Evolutionary conservation across 37 sponge, comb jelly and placozoan genomes (phyloP).

Genomic region (Diacarnus erythraeanus): DNA sequence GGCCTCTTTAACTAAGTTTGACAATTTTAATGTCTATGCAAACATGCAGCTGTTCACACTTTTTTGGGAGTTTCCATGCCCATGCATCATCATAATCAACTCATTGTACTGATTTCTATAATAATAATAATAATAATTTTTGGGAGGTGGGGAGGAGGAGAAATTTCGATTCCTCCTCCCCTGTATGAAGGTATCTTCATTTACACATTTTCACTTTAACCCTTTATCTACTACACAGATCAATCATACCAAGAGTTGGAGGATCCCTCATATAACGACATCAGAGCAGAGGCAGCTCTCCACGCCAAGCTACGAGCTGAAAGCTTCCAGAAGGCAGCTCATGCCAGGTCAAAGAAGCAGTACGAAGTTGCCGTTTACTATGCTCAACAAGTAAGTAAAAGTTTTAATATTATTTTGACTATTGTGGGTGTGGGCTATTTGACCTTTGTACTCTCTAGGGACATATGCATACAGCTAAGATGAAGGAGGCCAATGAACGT

Average conservation of each 20-base stretch:
- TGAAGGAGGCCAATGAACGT: conserved; percentile 75
- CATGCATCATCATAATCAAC: too few species aligned
- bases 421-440: neutral
- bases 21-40: too few species aligned
- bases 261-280: conserved; percentile 43
- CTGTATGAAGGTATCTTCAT: too few species aligned
- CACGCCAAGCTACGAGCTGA: conserved; percentile 76
- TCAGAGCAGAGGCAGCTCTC: conserved; percentile 82
- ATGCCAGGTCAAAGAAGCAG: conserved; percentile 59
- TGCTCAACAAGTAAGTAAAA: conserved; percentile 64
- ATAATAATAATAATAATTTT: too few species aligned
- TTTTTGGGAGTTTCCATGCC: too few species aligned
- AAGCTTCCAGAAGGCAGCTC: conserved; percentile 75
- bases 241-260: neutral
- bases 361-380: conserved; percentile 54
- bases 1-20: too few species aligned
- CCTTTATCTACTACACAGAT: neutral
- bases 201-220: too few species aligned
- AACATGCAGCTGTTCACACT: too few species aligned
- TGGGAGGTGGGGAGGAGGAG: too few species aligned
- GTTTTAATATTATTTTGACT: neutral
- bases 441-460: conserved; percentile 42
- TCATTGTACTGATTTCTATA: too few species aligned
- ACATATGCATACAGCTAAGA: conserved; percentile 65
- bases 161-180: too few species aligned